Base-by-base conservation (phyloP, 1,140 invertebrate species). In the Drosophila trapezifrons region DNA sequence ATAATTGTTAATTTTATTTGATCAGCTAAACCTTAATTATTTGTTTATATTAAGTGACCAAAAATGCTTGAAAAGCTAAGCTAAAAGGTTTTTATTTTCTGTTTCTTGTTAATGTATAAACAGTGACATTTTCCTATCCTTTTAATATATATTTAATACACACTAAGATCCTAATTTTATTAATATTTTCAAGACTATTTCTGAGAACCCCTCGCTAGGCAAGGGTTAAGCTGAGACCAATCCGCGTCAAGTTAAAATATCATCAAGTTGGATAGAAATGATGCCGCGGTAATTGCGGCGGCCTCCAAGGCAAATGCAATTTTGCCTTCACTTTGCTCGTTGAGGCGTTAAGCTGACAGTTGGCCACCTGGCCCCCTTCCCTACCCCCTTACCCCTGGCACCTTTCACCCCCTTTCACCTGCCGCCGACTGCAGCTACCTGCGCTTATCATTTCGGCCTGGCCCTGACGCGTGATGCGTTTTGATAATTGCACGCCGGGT, bases 211-310 rank as follows among this genome's bases (percentile, higher is more conserved):
- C 15, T 59, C 1, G 17, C 1, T 13, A 3, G 15, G 1, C 18
- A 20, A 35, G 65, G 60, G 60, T 69, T 65, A 69, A 69, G 6
- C 20, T 40, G 18, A 63, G 59, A 64, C 59, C 18, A 67, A 42
- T 47, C 18, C 59, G 20, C 47, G 59, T 17, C 49, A 67, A 76
- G 70, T 76, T 66, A 40, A 77, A 77, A 71, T 58, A 71, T 76
- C 63, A 69, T 74, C 42, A 75, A 70, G 79, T 65, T 80, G 57
- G 60, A 76, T 72, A 72, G 65, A 84, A 83, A 86, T 87, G 78
- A 76, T 87, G 83, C 71, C 76, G 71, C 83, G 83, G 66, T 86
- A 86, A 86, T 86, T 86, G 83, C 83, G 43, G 63, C 63, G 69
- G 77, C 78, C 79, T 74, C 81, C 57, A 81, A 80, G 73, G 54